These are phyloP conservation scores for Harpagifer antarcticus DNA, from an alignment of 2,797 vertebrate species.

Conservation along the genomic window DNA sequence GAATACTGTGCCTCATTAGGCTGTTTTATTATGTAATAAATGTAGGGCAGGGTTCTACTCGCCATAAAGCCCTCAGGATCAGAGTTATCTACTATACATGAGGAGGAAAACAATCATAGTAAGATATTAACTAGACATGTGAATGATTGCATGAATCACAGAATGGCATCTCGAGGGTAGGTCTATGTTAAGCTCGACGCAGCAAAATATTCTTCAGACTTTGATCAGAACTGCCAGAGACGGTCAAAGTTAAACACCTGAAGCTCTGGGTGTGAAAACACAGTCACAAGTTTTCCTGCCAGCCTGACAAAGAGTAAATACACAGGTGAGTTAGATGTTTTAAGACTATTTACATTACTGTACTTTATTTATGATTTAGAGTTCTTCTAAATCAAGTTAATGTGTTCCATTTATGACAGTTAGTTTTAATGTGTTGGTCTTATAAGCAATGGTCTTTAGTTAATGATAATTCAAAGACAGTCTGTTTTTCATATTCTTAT, in stretches of 20 bases:
- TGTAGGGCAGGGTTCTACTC: slow-evolving; percentile 45
- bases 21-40: slow-evolving; percentile 61
- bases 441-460: no score
- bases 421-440: no score
- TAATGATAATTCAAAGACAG: no score
- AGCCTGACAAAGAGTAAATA: slow-evolving; percentile 9
- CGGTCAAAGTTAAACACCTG: slow-evolving; percentile 18
- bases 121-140: slow-evolving; percentile 84
- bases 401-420: neutral
- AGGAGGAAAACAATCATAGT: slow-evolving; percentile 63
- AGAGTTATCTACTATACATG: slow-evolving; percentile 36
- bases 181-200: slow-evolving; percentile 42
- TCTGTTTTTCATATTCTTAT: neutral
- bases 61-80: slow-evolving; percentile 45
- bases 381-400: neutral
- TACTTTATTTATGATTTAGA: neutral
- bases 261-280: slow-evolving; percentile 3
- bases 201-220: slow-evolving; percentile 77
- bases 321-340: slow-evolving; percentile 54
- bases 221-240: slow-evolving; percentile 74
- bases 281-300: slow-evolving; percentile 51
- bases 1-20: no score
- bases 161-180: slow-evolving; percentile 45
- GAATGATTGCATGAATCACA: slow-evolving; percentile 77
- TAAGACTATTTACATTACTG: neutral